Evolutionary conservation across 92 coral and sea anemone species (phyloP), one percentile per base, ranked within the genome.

Genomic region (Umimayanthus chanpuru): DNA sequence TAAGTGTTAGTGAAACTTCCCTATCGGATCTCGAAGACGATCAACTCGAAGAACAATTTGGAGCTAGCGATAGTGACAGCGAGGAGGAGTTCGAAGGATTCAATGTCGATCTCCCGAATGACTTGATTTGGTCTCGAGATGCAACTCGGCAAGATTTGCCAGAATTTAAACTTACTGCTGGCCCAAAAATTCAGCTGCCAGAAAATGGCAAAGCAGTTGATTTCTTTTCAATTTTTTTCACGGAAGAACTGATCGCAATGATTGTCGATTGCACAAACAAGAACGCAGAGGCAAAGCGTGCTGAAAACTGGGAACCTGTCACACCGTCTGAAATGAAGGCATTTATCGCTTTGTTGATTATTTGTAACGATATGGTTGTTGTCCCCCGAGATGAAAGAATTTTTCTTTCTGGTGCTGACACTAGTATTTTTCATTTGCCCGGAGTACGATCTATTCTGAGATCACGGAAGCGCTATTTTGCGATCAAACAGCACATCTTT

Each of bases 331-430:
- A 90, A 65, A 36, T 91, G 53, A 88, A 88, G 40, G 88, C 85
- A 76, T 87, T 91, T 78, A 50, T 91, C 6, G 93, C 88, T 26
- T 9, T 81, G n/a, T 55, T 91, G 26, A 76, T 91, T n/a, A 87
- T 91, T 50, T 41, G 81, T 14, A 87, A 91, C 41, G 88, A 91
- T 74, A 67, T 90, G 80, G 38, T 90, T 76, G 93, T 90, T 55
- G 79, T 76, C 43, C 88, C 90, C 23, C 88, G 85, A 29, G 93
- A 90, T 49, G 88, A 90, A 41, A 67, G 80, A 50, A 76, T 64
- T 71, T 86, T 86, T 80, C 71, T 74, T 1, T 30, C 79, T 2
- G 49, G 49, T 1, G 23, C 79, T 32, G 79, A 74, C 7, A 74
- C 79, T 16, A 74, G 49, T 74, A 0, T 74, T 0, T 74, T 74